Conservation (phyloP, 1,140 invertebrate species). For the Drosophila nannoptera region DNA sequence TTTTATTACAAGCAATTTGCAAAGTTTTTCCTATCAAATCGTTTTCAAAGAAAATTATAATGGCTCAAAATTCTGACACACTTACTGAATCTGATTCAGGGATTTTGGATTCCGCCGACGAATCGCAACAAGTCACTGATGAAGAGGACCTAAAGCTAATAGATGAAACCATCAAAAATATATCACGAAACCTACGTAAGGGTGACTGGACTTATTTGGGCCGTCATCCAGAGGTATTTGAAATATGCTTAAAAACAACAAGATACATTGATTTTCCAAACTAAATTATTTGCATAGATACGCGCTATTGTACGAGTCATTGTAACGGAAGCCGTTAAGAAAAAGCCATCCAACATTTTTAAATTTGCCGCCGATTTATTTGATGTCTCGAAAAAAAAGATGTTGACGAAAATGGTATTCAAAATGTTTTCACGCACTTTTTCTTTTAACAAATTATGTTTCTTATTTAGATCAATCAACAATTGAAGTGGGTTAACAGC, state of each 20-base stretch:
- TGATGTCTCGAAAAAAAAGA: conserved; percentile 3
- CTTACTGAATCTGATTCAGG: neutral
- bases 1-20: neutral
- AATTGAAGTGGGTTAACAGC: conserved; percentile 43
- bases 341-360: conserved; percentile 23
- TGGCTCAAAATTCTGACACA: neutral
- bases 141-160: conserved; percentile 31
- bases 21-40: conserved; percentile 5
- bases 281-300: conserved; percentile 8
- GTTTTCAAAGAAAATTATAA: neutral
- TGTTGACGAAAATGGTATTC: conserved; percentile 26
- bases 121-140: neutral
- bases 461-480: conserved; percentile 48
- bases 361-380: conserved; percentile 38
- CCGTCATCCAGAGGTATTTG: conserved; percentile 41
- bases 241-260: neutral
- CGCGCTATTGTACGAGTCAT: conserved; percentile 57
- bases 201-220: conserved; percentile 46
- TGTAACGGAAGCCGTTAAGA: conserved; percentile 34
- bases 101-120: neutral
- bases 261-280: neutral
- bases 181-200: conserved; percentile 42
- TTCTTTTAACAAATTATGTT: neutral
- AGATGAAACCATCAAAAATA: conserved; percentile 34
- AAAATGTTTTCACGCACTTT: too few species aligned